Conservation (phyloP, 2,113 vertebrate genomes). For the Eclectus roratus region DNA sequence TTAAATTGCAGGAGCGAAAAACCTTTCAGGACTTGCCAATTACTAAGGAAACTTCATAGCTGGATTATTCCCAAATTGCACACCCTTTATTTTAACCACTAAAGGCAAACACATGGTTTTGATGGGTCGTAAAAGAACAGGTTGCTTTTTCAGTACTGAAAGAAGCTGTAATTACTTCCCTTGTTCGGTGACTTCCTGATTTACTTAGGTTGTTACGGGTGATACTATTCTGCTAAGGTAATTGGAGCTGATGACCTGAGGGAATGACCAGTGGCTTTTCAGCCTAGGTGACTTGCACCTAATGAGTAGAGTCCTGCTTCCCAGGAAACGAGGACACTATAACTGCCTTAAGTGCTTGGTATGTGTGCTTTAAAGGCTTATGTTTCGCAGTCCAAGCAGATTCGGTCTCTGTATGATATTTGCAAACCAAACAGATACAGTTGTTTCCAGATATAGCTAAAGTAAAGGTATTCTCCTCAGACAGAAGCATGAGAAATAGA, state of each 20-base stretch:
- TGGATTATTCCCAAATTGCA: constrained; percentile 67
- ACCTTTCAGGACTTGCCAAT: constrained; percentile 60
- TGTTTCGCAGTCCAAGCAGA: not conserved
- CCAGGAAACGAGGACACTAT: not conserved
- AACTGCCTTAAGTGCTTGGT: not conserved
- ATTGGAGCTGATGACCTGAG: constrained; percentile 61
- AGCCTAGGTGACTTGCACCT: constrained; percentile 26
- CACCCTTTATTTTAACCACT: constrained; percentile 61
- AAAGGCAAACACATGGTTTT: constrained; percentile 68
- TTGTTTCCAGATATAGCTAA: not conserved
- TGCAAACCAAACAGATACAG: not conserved
- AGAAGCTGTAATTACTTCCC: constrained; percentile 68
- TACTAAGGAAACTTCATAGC: constrained; percentile 59
- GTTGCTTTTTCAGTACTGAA: constrained; percentile 61
- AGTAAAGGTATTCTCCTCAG: not conserved
- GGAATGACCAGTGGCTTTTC: constrained; percentile 42
- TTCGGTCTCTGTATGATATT: not conserved
- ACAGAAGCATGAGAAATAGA: not conserved
- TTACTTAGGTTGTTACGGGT: constrained; percentile 51
- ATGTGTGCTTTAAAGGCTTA: not conserved
- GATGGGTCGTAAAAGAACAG: constrained; percentile 65
- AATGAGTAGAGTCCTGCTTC: constrained; percentile 16
- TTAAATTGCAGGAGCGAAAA: constrained; percentile 44
- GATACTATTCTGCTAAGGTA: constrained; percentile 51
- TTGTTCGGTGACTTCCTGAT: constrained; percentile 66